Evolutionary conservation across 1,140 invertebrate species (phyloP).

Genomic region (Euura saliciscinereae): DNA sequence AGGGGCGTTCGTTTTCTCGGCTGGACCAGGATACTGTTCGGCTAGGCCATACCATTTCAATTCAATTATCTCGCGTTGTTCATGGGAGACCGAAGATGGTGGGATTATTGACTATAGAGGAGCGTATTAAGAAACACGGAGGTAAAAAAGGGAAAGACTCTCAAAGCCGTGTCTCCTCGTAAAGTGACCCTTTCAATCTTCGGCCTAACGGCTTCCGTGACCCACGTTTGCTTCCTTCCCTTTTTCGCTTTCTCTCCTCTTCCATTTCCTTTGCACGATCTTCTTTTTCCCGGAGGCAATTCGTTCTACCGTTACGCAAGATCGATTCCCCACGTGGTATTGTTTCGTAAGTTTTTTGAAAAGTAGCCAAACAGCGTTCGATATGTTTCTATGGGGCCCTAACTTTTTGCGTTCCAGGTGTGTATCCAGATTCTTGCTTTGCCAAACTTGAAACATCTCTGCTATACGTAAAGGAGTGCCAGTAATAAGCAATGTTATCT

Average conservation of each 20-base stretch:
- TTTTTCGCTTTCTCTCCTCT: neutral
- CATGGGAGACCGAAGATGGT: neutral
- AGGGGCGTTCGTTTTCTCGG: too few relatives aligned
- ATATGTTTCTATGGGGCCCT: neutral
- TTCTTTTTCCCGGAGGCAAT: neutral
- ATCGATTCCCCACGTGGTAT: neutral
- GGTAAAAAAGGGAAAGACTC: neutral
- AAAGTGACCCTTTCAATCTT: constrained; percentile 7
- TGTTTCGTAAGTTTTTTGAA: neutral
- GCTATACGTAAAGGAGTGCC: too few relatives aligned
- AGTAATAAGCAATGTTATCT: too few relatives aligned
- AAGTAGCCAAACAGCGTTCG: neutral
- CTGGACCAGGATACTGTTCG: too few relatives aligned
- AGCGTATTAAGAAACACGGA: neutral
- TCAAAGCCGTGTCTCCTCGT: neutral
- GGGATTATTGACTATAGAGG: neutral
- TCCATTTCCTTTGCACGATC: too few relatives aligned
- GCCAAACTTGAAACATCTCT: neutral
- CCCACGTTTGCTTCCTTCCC: neutral
- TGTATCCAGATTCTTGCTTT: neutral
- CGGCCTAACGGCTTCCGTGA: neutral
- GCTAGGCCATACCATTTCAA: neutral
- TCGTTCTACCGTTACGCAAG: neutral
- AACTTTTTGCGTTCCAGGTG: neutral
- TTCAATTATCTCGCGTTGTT: neutral